A percentile compares a stretch with the other conserved stretches of the same genome.
These are phyloP conservation scores for Pantherophis guttatus DNA, from an alignment of 2,113 vertebrate genomes.

Conservation along the genomic window DNA sequence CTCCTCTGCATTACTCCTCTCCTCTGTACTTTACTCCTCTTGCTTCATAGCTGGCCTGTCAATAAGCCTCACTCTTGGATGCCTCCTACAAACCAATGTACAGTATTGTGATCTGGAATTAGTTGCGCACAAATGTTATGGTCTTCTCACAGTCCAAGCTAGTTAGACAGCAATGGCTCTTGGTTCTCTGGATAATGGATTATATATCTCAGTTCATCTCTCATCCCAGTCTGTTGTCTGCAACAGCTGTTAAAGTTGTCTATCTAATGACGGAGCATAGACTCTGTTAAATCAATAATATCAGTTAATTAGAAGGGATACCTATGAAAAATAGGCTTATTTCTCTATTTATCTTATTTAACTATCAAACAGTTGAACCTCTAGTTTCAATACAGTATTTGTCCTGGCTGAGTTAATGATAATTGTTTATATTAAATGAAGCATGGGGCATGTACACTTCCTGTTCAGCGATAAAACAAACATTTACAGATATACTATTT, in stretches of 20 bases:
- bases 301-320: neutral
- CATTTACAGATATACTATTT: slow-evolving; percentile 11
- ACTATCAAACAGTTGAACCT: neutral
- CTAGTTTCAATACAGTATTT: neutral
- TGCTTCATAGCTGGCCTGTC: neutral
- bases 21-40: neutral
- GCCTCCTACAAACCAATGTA: neutral
- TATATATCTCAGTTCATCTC: neutral
- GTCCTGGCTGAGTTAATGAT: slow-evolving; percentile 31
- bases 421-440: slow-evolving; percentile 13
- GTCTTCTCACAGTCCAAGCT: neutral
- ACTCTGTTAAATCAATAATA: neutral
- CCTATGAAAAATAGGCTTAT: neutral
- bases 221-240: neutral
- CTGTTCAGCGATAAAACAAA: neutral
- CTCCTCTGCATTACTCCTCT: neutral
- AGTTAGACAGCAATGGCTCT: neutral
- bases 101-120: neutral
- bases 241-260: neutral
- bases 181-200: neutral
- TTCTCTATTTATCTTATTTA: neutral
- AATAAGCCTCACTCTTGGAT: neutral
- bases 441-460: slow-evolving; percentile 5
- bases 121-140: neutral
- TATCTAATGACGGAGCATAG: neutral